Conservation (phyloP, 2,113 vertebrate species). For the Solea senegalensis region DNA sequence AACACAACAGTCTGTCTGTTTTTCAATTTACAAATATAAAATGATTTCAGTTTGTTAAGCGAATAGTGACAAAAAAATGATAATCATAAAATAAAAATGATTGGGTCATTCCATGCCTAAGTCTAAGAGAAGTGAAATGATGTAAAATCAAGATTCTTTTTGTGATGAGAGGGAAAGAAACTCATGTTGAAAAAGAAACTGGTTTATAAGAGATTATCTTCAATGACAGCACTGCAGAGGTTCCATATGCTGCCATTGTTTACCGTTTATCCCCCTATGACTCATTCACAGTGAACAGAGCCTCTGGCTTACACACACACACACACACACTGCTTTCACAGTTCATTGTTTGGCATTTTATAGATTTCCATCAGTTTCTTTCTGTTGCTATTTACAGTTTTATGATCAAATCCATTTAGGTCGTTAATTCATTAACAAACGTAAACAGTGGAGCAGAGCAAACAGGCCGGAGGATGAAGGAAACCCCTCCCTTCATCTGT, state of each 20-base stretch:
- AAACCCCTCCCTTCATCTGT: constrained; percentile 23
- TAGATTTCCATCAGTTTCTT: constrained; percentile 28
- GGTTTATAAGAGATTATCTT: background rate
- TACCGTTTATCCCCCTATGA: constrained; percentile 41
- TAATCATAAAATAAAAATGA: no score
- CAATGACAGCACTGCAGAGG: background rate
- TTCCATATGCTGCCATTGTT: constrained; percentile 40
- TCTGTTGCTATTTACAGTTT: constrained; percentile 16
- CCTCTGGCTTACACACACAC: constrained; percentile 6
- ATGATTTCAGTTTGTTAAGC: no score
- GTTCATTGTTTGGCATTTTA: constrained; percentile 31
- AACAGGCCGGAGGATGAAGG: constrained; percentile 26
- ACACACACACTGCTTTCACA: constrained; percentile 11
- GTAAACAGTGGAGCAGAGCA: constrained; percentile 13
- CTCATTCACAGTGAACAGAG: constrained; percentile 44
- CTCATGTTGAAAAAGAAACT: background rate
- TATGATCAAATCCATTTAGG: constrained; percentile 26
- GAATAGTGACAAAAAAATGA: no score
- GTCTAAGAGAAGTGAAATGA: background rate
- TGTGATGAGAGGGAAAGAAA: background rate
- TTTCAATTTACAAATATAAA: no score
- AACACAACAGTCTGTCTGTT: no score
- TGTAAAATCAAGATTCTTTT: constrained; percentile 6
- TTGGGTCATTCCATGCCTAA: no score
- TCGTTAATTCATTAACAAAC: constrained; percentile 30